Evolutionary conservation across 1,140 invertebrate genomes (phyloP), one percentile per base, ranked within the genome.

Genomic region (Gonatopus flavifemur): DNA sequence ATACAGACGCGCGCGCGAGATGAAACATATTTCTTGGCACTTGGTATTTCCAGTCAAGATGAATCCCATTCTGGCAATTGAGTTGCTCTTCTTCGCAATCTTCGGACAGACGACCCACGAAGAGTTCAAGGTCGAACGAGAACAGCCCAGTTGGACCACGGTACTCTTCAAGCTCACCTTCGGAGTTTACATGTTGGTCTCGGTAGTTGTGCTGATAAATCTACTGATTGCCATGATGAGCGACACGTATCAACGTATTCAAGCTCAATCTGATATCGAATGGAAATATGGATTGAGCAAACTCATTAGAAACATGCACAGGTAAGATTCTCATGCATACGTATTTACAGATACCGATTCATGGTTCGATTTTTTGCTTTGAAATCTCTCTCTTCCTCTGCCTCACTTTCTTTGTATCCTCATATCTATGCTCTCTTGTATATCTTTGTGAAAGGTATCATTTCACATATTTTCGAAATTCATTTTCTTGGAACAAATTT

Each of bases 171-270:
- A 91, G 82, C 82, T 88, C 61, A 84, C 88, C 48, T 90, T 89
- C 77, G 89, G 88, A 45, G 89, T 96, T 65, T 99, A 98, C 82
- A 94, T 98, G 92, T 84, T 98, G 85, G 94, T 99, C 48, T 97
- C 95, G 41, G 90, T 98, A 53, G 93, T 99, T 67, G 97, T 99
- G 44, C 85, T 99, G 49, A 98, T 99, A 80, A 99, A 99, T 82
- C 85, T 99, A 48, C 88, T 99, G 64, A 99, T 99, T 85, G 97
- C 97, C 82, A 99, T 99, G 97, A 98, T 99, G 96, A 96, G 94
- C 69, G 96, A 99, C 82, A 99, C 97, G 21, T 99, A 99, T 80
- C 96, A 99, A 76, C 84, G 96, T 65, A 99, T 99, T 72, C 89
- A 98, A 83, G 94, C 96, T 33, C 96, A 99, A 84, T 98, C 96